Evolutionary conservation across 2,113 vertebrate genomes (phyloP).

Genomic region (Solea senegalensis): DNA sequence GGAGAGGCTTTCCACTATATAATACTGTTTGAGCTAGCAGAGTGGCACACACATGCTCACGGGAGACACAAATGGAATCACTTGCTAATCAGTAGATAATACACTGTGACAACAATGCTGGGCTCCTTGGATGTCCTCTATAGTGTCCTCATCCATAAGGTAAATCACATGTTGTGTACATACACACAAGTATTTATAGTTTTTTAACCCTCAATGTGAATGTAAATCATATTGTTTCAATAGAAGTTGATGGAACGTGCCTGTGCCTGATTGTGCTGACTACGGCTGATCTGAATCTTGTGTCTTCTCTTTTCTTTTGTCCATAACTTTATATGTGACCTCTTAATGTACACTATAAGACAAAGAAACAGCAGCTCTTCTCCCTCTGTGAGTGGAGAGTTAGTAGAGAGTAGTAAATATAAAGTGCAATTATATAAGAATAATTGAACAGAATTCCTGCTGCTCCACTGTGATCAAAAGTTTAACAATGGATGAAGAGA

Average conservation of each 20-base stretch:
- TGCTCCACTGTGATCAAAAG: constrained; percentile 1
- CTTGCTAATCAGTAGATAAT: constrained; percentile 38
- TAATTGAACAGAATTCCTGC: not conserved
- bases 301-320: not conserved
- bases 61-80: constrained; percentile 54
- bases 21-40: constrained; percentile 44
- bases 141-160: constrained; percentile 80
- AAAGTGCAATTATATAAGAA: not conserved
- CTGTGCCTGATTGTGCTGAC: not conserved
- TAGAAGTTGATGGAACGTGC: not conserved
- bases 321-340: not conserved
- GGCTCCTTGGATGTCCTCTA: constrained; percentile 81
- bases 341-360: not conserved
- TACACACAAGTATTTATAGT: not conserved
- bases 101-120: constrained; percentile 71
- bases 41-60: constrained; percentile 18
- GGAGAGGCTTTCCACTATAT: constrained; percentile 63
- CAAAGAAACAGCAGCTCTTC: not conserved
- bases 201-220: too few relatives aligned
- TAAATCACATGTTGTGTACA: constrained; percentile 39
- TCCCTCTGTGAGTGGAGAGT: not conserved
- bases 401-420: not conserved
- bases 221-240: too few relatives aligned
- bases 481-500: not conserved
- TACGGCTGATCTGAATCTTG: not conserved